These are phyloP conservation scores for Penaeus indicus DNA, from an alignment of 1,140 invertebrate species.

Conservation along the genomic window DNA sequence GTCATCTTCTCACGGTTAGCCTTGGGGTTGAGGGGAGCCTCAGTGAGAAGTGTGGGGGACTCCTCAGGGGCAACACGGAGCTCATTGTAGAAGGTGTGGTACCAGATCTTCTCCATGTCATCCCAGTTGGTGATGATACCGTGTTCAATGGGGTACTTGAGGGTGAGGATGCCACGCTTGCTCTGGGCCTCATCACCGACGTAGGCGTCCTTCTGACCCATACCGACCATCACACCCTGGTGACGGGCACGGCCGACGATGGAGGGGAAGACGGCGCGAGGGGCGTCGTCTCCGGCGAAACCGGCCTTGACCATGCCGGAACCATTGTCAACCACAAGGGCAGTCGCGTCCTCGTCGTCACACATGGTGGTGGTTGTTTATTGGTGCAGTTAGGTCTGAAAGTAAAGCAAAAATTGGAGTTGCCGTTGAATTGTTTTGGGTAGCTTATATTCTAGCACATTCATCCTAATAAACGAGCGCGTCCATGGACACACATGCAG, in stretches of 20 bases:
- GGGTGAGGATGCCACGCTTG: constrained; percentile 90
- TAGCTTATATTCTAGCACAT: no score
- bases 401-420: no score
- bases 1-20: constrained; percentile 84
- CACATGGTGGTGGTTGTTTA: no score
- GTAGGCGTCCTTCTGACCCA: constrained; percentile 92
- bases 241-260: constrained; percentile 77
- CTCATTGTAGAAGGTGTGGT: constrained; percentile 96
- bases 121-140: constrained; percentile 97
- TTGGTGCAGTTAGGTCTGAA: no score
- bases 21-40: constrained; percentile 93
- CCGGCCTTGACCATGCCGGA: constrained; percentile 79
- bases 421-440: no score
- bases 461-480: no score
- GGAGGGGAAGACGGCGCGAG: constrained; percentile 78
- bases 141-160: constrained; percentile 95
- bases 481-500: no score
- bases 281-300: constrained; percentile 78
- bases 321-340: constrained; percentile 73
- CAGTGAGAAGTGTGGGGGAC: constrained; percentile 91
- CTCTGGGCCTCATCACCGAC: constrained; percentile 94
- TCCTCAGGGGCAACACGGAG: constrained; percentile 93
- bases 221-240: constrained; percentile 88
- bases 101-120: constrained; percentile 98
- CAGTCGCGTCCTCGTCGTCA: no score